A percentile compares a stretch with the other conserved stretches of the same genome.
These are phyloP conservation scores for Zoanthus gigantus DNA, from an alignment of 92 coral and sea anemone genomes.

Conservation along the genomic window DNA sequence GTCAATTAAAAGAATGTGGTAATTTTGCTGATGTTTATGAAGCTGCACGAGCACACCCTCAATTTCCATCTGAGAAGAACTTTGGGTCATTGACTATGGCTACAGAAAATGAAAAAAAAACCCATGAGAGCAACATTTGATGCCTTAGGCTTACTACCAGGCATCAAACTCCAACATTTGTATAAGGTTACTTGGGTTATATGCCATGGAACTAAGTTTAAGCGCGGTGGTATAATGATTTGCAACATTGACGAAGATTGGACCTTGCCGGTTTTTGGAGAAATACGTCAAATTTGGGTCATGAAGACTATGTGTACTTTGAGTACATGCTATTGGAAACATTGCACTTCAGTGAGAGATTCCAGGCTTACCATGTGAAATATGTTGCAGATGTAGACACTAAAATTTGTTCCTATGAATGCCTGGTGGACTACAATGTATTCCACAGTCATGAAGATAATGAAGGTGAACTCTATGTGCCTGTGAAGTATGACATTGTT, in stretches of 20 bases:
- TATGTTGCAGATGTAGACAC: neutral
- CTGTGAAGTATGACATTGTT: conserved; percentile 48
- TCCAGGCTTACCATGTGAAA: neutral
- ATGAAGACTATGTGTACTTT: neutral
- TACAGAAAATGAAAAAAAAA: conserved; percentile 3
- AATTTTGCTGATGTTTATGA: conserved; percentile 41
- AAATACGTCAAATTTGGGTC: neutral
- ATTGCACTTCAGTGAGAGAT: neutral
- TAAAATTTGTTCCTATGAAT: conserved; percentile 6
- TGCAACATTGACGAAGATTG: neutral
- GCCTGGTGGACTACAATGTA: conserved; percentile 33
- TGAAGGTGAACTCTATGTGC: conserved; percentile 37
- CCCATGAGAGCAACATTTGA: conserved; percentile 25
- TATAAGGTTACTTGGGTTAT: conserved; percentile 26
- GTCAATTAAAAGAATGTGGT: conserved; percentile 45
- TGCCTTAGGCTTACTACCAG: conserved; percentile 35
- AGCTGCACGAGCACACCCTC: conserved; percentile 22
- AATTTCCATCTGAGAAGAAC: conserved; percentile 28
- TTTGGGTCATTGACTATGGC: conserved; percentile 8
- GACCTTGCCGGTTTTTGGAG: neutral
- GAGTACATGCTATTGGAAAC: neutral
- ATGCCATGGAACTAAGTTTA: conserved; percentile 40
- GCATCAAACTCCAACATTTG: conserved; percentile 22
- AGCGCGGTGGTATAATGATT: conserved; percentile 30
- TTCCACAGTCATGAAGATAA: conserved; percentile 40